Evolutionary conservation across 2,888 invertebrate genomes (phyloP).

Genomic region (Cancer borealis): DNA sequence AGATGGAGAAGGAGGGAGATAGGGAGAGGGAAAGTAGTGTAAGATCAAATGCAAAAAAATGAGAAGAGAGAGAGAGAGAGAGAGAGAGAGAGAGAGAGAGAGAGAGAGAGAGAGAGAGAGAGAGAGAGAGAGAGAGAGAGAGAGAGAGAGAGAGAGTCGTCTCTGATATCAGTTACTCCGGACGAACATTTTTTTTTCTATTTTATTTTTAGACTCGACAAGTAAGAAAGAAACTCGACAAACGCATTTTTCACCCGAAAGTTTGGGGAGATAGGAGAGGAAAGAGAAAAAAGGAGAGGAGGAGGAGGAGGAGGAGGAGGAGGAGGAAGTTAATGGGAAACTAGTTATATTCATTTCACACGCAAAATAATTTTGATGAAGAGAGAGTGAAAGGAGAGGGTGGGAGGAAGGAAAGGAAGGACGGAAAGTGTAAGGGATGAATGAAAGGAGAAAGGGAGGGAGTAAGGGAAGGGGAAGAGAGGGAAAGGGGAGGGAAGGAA

Average conservation of each 20-base stretch:
- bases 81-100: neutral
- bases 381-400: neutral
- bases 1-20: neutral
- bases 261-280: conserved; percentile 6
- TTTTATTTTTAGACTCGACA: neutral
- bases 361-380: neutral
- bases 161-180: neutral
- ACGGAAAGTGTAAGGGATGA: neutral
- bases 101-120: neutral
- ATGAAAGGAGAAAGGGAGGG: neutral
- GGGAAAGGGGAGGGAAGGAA: neutral
- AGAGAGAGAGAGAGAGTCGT: neutral
- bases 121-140: neutral
- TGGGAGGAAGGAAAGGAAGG: neutral
- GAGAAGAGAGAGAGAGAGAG: neutral
- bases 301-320: neutral
- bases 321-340: neutral
- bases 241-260: neutral
- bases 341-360: neutral
- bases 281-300: neutral
- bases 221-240: conserved; percentile 24
- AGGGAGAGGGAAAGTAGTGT: neutral
- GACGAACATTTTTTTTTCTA: neutral
- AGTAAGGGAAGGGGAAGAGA: neutral
- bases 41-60: neutral